These are phyloP conservation scores for Malthinus flaveolus DNA, from an alignment of 2,888 invertebrate genomes.

Conservation along the genomic window DNA sequence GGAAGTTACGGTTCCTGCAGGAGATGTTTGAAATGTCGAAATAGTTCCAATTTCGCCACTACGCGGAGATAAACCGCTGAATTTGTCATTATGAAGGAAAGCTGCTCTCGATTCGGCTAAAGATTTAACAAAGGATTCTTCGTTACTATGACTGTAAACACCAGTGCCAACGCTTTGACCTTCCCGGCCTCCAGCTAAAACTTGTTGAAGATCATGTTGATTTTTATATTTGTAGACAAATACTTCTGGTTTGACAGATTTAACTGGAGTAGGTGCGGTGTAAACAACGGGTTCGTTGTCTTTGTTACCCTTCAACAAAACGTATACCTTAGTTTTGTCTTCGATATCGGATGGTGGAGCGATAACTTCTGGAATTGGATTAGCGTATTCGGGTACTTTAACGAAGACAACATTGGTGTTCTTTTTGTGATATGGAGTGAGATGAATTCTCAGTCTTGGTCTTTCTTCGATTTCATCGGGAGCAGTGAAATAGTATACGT, in stretches of 20 bases:
- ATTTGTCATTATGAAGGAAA: background rate
- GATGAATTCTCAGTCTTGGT: constrained; percentile 35
- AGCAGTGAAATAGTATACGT: constrained; percentile 48
- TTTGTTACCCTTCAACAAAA: constrained; percentile 59
- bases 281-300: constrained; percentile 76
- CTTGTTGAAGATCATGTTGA: constrained; percentile 52
- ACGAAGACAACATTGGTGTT: constrained; percentile 57
- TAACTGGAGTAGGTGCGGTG: constrained; percentile 73
- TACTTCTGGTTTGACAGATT: constrained; percentile 81
- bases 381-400: constrained; percentile 48
- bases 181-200: constrained; percentile 29
- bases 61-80: background rate
- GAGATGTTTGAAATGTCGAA: background rate
- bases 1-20: background rate
- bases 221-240: constrained; percentile 83
- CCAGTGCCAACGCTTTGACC: constrained; percentile 16
- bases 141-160: constrained; percentile 13
- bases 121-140: constrained; percentile 12
- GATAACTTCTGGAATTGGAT: constrained; percentile 41
- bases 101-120: background rate
- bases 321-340: constrained; percentile 46
- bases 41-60: too few species aligned
- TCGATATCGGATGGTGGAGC: constrained; percentile 38
- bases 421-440: constrained; percentile 47
- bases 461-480: constrained; percentile 42